Evolutionary conservation across 2,113 vertebrate species (phyloP).

Genomic region (Cyprinodon variegatus): DNA sequence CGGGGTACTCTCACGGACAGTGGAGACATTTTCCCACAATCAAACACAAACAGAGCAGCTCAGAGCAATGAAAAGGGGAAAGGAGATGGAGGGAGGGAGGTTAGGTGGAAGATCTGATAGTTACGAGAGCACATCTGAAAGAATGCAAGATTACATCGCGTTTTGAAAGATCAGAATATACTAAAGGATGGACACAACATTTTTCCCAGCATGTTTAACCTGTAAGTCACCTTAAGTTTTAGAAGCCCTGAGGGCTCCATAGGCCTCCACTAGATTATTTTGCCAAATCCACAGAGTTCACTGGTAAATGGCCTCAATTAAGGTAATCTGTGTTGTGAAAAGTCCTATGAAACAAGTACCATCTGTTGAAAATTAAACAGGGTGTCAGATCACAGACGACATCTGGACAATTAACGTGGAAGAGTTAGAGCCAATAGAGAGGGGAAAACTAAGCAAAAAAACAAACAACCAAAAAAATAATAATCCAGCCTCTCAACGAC

Average conservation of each 20-base stretch:
- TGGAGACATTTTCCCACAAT: constrained; percentile 82
- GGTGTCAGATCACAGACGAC: constrained; percentile 53
- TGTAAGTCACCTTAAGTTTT: constrained; percentile 35
- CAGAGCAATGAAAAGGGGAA: constrained; percentile 61
- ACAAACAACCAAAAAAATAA: constrained; percentile 39
- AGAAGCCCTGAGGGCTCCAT: constrained; percentile 12
- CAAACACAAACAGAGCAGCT: constrained; percentile 76
- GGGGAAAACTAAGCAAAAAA: constrained; percentile 23
- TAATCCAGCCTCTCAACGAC: not conserved
- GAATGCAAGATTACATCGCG: constrained; percentile 36
- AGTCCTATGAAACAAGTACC: constrained; percentile 56
- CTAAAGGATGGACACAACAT: constrained; percentile 8
- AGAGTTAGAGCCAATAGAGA: constrained; percentile 34
- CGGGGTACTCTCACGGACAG: constrained; percentile 77
- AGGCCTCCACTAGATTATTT: constrained; percentile 30
- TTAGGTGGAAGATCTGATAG: constrained; percentile 31
- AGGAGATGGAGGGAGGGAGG: constrained; percentile 38
- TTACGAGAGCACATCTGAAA: constrained; percentile 65
- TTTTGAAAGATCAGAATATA: constrained; percentile 11
- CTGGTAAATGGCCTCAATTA: constrained; percentile 63
- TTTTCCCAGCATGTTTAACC: constrained; percentile 33
- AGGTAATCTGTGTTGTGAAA: constrained; percentile 64
- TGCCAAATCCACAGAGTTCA: constrained; percentile 49
- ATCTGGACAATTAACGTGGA: constrained; percentile 50
- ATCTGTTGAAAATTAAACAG: constrained; percentile 61